Evolutionary conservation across 1,140 invertebrate genomes (phyloP), one percentile per base, ranked within the genome.

Genomic region (Brachionus koreanus): DNA sequence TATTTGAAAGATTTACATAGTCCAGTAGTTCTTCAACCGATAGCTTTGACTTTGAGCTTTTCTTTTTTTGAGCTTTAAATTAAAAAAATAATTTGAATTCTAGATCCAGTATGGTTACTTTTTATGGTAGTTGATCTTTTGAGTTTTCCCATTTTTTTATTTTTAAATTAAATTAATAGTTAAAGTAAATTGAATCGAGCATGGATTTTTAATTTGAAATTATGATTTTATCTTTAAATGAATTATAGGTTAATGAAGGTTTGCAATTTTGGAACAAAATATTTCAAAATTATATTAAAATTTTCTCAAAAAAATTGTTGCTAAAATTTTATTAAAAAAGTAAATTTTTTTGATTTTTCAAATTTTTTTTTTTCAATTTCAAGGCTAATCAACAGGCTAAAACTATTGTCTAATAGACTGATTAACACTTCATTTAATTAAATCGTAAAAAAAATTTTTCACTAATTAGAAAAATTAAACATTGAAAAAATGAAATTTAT

Each of bases 161-260:
- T 33, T 69, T 19, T 13, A 39, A 39, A 37, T 69, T 69, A 12
- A 29, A 4, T n/a, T 65, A 5, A 12, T 65, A 12, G 5, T 12
- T 65, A 46, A 46, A 46, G 5, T 65, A 3, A 65, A 16, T 19
- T 39, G 37, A 69, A 69, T n/a, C 35, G 37, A 69, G 65, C 65
- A 69, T 69, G 65, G 65, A 69, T 69, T 69, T 69, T 69, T 69
- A 69, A 69, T 69, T 69, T 69, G 12, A 39, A 39, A 37, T 69
- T 69, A 69, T 37, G 12, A 69, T 35, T 69, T 39, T 16, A 37
- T 65, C 33, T 65, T 65, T 65, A 25, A 65, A 65, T 65, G 63
- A 65, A 65, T 35, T 65, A 12, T 65, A 63, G 12, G 25, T 63
- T 25, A 63, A 63, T 63, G 12, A 16, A 33, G 19, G 19, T 65